Base-by-base conservation (phyloP, 2,797 vertebrate genomes). In the Pseudotriccus pelzelni region DNA sequence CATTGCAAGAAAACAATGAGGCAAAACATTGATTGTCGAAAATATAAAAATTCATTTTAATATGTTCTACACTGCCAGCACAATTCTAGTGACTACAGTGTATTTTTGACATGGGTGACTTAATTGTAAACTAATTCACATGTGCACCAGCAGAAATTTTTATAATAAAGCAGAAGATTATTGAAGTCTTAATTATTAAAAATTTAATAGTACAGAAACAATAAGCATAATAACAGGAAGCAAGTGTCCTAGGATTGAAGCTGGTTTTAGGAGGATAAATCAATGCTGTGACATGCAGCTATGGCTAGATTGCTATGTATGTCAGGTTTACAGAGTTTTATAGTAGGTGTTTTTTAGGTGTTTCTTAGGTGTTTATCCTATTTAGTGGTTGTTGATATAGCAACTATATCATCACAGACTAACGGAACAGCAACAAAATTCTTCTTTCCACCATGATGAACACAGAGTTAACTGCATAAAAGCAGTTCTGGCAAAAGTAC, bases 401-500 rank as follows among this genome's bases (percentile, higher is more conserved):
- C 1, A 34, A 74, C 27, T 74, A 6, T 64, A 47, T 70, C 56
- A 83, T 72, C 66, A 87, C 1, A 91, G 75, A 68, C 49, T 60
- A 84, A 87, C 6, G 47, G 64, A 89, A 89, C 19, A 80, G 72
- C 72, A 80, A 80, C 18, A 90, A 37, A 84, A 69, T 55, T 68
- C 36, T 66, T 93, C 58, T 68, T 74, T 89, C 52, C 64, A 95
- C 41, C 49, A 72, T 15, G 43, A 83, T 30, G 49, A 95, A 87
- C 73, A 87, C 32, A 70, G 87, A 94, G 81, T 80, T 90, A 92
- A 89, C 69, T 68, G 68, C 18, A 50, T 32, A 83, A 90, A 94
- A 95, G 32, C 56, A 83, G 36, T 82, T 92, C 87, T 83, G 84
- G 63, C 67, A 93, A 76, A 87, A 93, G 37, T 55, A 67, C 17